A percentile compares a stretch with the other conserved stretches of the same genome.
These are phyloP conservation scores for Gallinago paraguaiae DNA, from an alignment of 2,113 vertebrate genomes.

Conservation along the genomic window DNA sequence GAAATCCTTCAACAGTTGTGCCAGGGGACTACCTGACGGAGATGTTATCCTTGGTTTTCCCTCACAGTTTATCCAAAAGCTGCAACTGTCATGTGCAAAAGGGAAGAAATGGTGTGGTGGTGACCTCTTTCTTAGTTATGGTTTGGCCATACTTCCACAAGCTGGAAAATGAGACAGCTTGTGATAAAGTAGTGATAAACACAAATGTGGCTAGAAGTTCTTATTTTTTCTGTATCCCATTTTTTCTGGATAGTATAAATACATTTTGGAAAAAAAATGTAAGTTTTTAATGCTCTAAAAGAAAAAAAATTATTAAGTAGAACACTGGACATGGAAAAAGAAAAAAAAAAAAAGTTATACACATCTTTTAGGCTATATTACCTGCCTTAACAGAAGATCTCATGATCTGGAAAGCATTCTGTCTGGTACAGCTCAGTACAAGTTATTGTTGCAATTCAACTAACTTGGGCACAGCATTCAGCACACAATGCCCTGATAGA, in stretches of 20 bases:
- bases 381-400: not conserved
- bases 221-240: not conserved
- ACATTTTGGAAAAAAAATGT: accelerated
- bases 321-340: not conserved
- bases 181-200: not conserved
- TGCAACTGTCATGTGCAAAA: not conserved
- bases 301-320: not conserved
- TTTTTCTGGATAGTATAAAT: not conserved
- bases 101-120: not conserved
- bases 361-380: not conserved
- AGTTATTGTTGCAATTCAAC: not conserved
- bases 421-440: not conserved
- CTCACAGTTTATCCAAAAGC: not conserved
- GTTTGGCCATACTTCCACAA: not conserved
- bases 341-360: not conserved
- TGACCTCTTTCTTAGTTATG: not conserved
- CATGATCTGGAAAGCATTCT: not conserved
- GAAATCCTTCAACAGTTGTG: not conserved
- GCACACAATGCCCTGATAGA: not conserved
- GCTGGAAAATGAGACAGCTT: not conserved
- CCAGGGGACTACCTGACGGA: not conserved
- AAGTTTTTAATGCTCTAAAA: not conserved
- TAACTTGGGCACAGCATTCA: not conserved
- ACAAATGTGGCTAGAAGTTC: not conserved
- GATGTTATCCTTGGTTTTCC: not conserved